Percentiles rank a stretch among this genome's conserved stretches.
phyloP scores from a whole-genome alignment of 2,113 vertebrate species.

The Neolamprologus cancellatus region DNA sequence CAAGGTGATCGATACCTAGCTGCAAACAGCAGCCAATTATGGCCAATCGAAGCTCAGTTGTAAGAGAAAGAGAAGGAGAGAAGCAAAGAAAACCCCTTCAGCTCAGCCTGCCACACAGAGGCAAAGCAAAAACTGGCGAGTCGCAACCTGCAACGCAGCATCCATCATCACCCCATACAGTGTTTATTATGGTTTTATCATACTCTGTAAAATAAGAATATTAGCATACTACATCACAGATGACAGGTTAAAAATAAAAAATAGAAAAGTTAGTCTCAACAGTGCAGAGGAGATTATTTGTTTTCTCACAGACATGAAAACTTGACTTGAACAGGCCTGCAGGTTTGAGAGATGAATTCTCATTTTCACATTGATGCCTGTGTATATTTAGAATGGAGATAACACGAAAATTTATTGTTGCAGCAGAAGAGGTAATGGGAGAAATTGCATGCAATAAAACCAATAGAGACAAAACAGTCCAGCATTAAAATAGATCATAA shows the following conservation, averaged over 20 bases:
- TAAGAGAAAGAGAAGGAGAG: not conserved
- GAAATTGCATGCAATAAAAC: slow-evolving; percentile 7
- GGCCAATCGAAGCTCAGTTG: slow-evolving; percentile 18
- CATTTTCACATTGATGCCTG: not conserved
- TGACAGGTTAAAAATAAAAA: slow-evolving; percentile 30
- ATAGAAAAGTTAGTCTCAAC: not conserved
- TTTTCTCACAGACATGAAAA: not conserved
- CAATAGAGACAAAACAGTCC: slow-evolving; percentile 12
- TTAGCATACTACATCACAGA: slow-evolving; percentile 49
- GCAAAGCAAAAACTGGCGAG: not conserved
- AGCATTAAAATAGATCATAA: slow-evolving; percentile 3
- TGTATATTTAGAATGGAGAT: not conserved
- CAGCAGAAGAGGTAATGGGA: not conserved
- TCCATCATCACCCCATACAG: slow-evolving; percentile 25
- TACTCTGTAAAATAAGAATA: slow-evolving; percentile 39
- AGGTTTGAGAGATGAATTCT: not conserved
- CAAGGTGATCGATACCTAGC: slow-evolving; percentile 41
- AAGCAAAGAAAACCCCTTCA: slow-evolving; percentile 9
- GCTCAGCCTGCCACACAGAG: slow-evolving; percentile 6
- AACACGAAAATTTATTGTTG: slow-evolving; percentile 1
- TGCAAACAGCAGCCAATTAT: slow-evolving; percentile 50
- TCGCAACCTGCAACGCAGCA: slow-evolving; percentile 10
- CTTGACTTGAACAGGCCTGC: not conserved
- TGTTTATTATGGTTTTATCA: slow-evolving; percentile 43
- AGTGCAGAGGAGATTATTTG: not conserved